Conservation (phyloP, 2,797 vertebrate genomes). For the Eidolon dupreanum region DNA sequence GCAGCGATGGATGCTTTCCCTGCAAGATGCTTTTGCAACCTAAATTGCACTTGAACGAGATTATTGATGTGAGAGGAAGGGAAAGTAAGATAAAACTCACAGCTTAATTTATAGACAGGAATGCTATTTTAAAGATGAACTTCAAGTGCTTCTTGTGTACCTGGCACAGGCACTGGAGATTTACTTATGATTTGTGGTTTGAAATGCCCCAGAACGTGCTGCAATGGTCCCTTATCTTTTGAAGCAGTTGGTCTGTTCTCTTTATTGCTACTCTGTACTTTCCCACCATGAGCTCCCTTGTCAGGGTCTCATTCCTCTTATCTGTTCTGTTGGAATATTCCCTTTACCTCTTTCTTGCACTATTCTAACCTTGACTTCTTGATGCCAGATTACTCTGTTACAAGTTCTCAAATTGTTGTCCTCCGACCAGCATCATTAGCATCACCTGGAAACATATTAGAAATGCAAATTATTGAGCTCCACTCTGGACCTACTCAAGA, state of each 20-base stretch:
- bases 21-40: neutral
- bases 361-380: neutral
- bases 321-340: neutral
- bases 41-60: neutral
- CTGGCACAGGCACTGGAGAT: neutral
- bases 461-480: neutral
- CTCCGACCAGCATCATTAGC: neutral
- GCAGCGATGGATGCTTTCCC: neutral
- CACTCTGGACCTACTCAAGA: neutral
- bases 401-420: neutral
- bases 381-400: neutral
- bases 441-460: neutral
- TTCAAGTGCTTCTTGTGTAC: neutral
- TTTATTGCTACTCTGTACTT: neutral
- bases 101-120: conserved; percentile 35
- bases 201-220: neutral
- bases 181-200: neutral
- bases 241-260: neutral
- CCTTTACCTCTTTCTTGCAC: neutral
- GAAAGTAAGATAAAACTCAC: conserved; percentile 19
- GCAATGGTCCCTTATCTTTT: neutral
- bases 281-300: neutral
- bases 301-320: neutral
- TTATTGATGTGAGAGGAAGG: neutral
- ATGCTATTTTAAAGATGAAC: neutral